Base-by-base conservation (phyloP, 2,113 vertebrate species). In the Muscicapa adusta region DNA sequence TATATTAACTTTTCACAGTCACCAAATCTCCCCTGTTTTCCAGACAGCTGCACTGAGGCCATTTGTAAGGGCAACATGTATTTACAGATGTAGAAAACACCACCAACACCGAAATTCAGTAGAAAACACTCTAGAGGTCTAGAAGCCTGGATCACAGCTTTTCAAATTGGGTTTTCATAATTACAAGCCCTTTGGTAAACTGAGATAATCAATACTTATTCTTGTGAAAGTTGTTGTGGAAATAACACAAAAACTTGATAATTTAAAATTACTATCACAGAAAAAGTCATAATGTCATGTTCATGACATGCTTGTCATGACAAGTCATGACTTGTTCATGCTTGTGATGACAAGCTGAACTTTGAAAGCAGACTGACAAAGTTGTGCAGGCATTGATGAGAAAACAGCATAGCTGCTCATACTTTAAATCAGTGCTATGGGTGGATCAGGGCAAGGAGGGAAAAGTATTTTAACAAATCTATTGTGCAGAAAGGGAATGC, bases 361-460 rank as follows among this genome's bases (percentile, higher is more conserved):
- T 78, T 88, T 28, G 29, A 40, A 36, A 82, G 34, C 26, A 72
- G 61, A 19, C 63, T 84, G 60, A 45, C 31, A 77, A 77, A 61
- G 29, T 20, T 66, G 12, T 66, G 31, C 5, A n/a, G 56, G 29
- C 26, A 12, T 9, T 75, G 28, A 58, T 20, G 33, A 79, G 62
- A 82, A 79, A 91, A 47, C 9, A 67, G 10, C 17, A 18, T 18
- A 82, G 53, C 13, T 88, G 15, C 26, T 88, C 23, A 58, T 62
- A 83, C 40, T 85, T 85, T 72, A 75, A 71, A 82, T 6, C 10
- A 70, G 16, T 28, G 19, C 12, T 45, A 7, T 34, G 12, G 14
- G 22, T 58, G 25, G 18, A 10, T 3, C 17, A 2, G 0, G 3
- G 3, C 3, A 9, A 36, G 12, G 12, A 58, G 13, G 19, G 25